Conservation (phyloP, 2,888 invertebrate species). For the Sisyra nigra region DNA sequence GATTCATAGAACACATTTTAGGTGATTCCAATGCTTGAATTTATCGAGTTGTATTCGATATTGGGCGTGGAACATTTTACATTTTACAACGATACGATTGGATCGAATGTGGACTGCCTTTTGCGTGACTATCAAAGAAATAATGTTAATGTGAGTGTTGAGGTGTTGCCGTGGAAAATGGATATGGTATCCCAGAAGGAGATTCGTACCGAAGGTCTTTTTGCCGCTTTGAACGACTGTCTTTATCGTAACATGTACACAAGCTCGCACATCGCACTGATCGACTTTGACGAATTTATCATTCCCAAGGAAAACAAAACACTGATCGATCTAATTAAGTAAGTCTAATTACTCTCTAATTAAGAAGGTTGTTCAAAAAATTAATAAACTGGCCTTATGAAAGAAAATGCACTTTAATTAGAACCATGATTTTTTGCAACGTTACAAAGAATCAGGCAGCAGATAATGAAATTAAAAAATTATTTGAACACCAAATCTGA, state of each 20-base stretch:
- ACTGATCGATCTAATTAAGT: slow-evolving; percentile 54
- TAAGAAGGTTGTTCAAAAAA: too few relatives aligned
- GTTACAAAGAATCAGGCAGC: too few relatives aligned
- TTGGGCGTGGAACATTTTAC: slow-evolving; percentile 78
- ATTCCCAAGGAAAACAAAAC: slow-evolving; percentile 66
- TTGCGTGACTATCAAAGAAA: slow-evolving; percentile 46
- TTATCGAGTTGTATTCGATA: slow-evolving; percentile 71
- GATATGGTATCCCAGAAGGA: slow-evolving; percentile 78
- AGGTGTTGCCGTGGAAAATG: slow-evolving; percentile 67
- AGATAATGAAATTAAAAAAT: too few relatives aligned
- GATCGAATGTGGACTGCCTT: slow-evolving; percentile 60
- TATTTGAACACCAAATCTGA: too few relatives aligned
- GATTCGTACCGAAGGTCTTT: slow-evolving; percentile 82
- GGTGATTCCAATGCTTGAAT: slow-evolving; percentile 71
- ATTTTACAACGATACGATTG: slow-evolving; percentile 81
- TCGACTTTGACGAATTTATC: slow-evolving; percentile 82
- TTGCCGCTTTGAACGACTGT: slow-evolving; percentile 87
- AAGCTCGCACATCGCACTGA: slow-evolving; percentile 65
- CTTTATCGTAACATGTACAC: slow-evolving; percentile 77
- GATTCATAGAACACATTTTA: slow-evolving; percentile 16
- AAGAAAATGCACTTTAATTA: too few relatives aligned
- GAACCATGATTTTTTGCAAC: too few relatives aligned
- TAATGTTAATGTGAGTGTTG: slow-evolving; percentile 41
- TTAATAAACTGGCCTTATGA: too few relatives aligned
- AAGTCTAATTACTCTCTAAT: slow-evolving; percentile 16